A percentile compares a stretch with the other conserved stretches of the same genome.
Evolutionary conservation across 2,888 invertebrate species (phyloP).

Genomic region (Campaea margaritaria): DNA sequence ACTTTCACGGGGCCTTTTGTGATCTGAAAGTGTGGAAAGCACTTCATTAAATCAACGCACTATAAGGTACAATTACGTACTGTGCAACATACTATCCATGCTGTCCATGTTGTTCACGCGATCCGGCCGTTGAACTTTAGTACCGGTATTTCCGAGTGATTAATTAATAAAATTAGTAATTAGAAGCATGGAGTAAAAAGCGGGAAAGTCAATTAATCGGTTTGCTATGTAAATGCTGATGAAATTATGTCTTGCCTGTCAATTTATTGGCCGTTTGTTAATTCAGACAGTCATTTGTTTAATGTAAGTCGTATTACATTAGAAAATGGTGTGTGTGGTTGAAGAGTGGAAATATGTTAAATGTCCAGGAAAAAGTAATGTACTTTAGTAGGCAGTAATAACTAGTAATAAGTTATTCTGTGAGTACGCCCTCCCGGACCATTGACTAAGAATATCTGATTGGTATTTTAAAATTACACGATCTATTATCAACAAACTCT

Average conservation of each 20-base stretch:
- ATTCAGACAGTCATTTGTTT: constrained; percentile 2
- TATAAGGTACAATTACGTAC: constrained; percentile 55
- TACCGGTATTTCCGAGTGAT: constrained; percentile 31
- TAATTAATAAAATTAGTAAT: constrained; percentile 33
- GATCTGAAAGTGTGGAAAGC: constrained; percentile 77
- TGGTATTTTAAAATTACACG: not conserved
- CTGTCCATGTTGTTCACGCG: constrained; percentile 46
- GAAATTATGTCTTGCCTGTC: constrained; percentile 7
- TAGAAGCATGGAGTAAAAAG: constrained; percentile 29
- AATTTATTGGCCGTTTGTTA: constrained; percentile 7
- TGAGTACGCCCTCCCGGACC: too few species aligned
- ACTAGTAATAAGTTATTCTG: too few species aligned
- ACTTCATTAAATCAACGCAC: constrained; percentile 66
- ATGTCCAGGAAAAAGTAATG: too few species aligned
- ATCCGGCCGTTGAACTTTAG: constrained; percentile 50
- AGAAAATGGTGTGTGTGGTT: not conserved
- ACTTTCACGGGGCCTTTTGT: constrained; percentile 73
- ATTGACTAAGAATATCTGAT: too few species aligned
- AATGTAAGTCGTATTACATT: not conserved
- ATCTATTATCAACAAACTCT: not conserved
- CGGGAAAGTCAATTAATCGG: constrained; percentile 24
- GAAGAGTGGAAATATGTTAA: too few species aligned
- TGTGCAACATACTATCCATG: constrained; percentile 33
- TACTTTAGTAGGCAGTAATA: too few species aligned
- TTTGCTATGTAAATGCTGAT: constrained; percentile 24